These are phyloP conservation scores for Clistopyga incitator DNA, from an alignment of 2,888 invertebrate genomes.

Conservation along the genomic window DNA sequence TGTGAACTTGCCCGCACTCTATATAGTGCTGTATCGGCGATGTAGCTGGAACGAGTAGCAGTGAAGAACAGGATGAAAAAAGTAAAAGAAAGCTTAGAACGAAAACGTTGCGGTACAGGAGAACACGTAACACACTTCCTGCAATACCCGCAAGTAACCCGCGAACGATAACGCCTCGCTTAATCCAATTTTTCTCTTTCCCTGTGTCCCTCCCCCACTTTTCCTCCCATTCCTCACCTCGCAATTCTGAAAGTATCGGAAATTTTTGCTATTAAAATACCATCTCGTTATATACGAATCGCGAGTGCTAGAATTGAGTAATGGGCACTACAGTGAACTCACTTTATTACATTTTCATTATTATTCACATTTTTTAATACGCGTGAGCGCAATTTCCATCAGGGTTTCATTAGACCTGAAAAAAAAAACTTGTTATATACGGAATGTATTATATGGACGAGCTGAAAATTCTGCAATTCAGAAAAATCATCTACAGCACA, in stretches of 20 bases:
- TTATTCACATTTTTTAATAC: not conserved
- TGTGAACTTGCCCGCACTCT: conserved; percentile 41
- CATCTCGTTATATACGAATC: conserved; percentile 40
- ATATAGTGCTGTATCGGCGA: not conserved
- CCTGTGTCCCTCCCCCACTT: conserved; percentile 21
- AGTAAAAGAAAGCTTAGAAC: conserved; percentile 30
- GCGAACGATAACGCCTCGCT: conserved; percentile 65
- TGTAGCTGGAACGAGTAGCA: conserved; percentile 14
- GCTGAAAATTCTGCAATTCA: not conserved
- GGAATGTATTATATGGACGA: not conserved
- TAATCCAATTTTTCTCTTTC: conserved; percentile 59
- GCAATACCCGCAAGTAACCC: conserved; percentile 54
- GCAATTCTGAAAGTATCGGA: conserved; percentile 40
- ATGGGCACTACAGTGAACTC: conserved; percentile 1
- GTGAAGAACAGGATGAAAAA: conserved; percentile 26
- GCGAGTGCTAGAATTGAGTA: conserved; percentile 16
- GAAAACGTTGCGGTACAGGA: conserved; percentile 46
- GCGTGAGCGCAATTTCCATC: not conserved
- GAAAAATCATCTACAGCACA: no score
- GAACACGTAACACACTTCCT: conserved; percentile 57
- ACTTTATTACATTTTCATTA: conserved; percentile 7
- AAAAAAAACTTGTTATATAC: not conserved
- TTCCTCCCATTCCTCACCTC: conserved; percentile 14
- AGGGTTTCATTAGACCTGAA: not conserved
- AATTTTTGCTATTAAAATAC: conserved; percentile 41